phyloP scores from a whole-genome alignment of 2,888 invertebrate species.

The Esperia sulphurella region DNA sequence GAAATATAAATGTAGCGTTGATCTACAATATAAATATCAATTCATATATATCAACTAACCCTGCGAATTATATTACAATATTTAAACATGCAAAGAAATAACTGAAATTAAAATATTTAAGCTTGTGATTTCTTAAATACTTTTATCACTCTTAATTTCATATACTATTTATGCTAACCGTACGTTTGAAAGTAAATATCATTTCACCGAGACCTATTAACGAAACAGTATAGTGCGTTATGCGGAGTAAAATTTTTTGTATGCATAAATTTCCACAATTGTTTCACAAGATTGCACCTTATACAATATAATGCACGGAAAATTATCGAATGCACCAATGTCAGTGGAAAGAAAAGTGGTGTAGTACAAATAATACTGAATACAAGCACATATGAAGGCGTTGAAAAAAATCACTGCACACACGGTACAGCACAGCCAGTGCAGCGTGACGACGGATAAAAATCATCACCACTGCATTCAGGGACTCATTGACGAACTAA shows the following conservation, averaged over 20 bases:
- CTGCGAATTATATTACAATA: too few species aligned
- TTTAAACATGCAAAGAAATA: too few species aligned
- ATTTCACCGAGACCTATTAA: slow-evolving; percentile 52
- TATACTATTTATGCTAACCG: slow-evolving; percentile 27
- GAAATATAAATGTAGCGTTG: too few species aligned
- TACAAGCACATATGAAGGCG: slow-evolving; percentile 36
- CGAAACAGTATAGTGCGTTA: slow-evolving; percentile 35
- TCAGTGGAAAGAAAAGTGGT: slow-evolving; percentile 60
- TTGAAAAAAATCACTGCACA: slow-evolving; percentile 56
- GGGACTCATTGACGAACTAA: slow-evolving; percentile 65
- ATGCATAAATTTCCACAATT: slow-evolving; percentile 21
- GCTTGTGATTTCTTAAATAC: background rate
- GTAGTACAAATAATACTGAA: slow-evolving; percentile 33
- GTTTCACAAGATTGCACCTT: slow-evolving; percentile 47
- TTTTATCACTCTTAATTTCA: slow-evolving; percentile 11
- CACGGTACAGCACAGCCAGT: slow-evolving; percentile 42
- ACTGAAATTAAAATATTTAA: too few species aligned
- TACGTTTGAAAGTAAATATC: slow-evolving; percentile 69
- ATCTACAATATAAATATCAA: too few species aligned
- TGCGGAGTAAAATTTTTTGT: slow-evolving; percentile 28
- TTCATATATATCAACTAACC: too few species aligned
- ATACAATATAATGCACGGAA: slow-evolving; percentile 38
- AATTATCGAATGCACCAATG: slow-evolving; percentile 38
- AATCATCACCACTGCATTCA: slow-evolving; percentile 59
- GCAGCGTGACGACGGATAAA: slow-evolving; percentile 74